These are phyloP conservation scores for Leucosticte australis DNA, from an alignment of 2,113 vertebrate genomes.

Conservation along the genomic window DNA sequence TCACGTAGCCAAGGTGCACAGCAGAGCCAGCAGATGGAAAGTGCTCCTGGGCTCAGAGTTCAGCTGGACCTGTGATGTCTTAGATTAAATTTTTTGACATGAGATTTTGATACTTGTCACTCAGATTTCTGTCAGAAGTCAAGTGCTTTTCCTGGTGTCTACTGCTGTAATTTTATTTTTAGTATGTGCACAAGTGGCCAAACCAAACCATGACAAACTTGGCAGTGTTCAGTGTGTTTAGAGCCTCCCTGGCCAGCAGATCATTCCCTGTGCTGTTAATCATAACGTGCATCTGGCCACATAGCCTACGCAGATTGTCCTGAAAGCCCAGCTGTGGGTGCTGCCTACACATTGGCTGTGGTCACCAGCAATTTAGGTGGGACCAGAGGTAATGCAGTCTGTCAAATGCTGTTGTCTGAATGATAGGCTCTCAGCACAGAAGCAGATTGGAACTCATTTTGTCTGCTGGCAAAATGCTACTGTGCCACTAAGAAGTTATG, in stretches of 20 bases:
- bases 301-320: not conserved
- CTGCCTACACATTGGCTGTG: not conserved
- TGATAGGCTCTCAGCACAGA: not conserved
- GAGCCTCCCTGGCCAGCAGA: not conserved
- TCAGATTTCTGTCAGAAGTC: constrained; percentile 9
- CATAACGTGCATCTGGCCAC: not conserved
- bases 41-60: not conserved
- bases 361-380: not conserved
- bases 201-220: not conserved
- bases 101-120: constrained; percentile 45
- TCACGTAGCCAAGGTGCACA: not conserved
- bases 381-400: not conserved
- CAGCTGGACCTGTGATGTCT: not conserved
- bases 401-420: not conserved
- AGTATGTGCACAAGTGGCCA: not conserved
- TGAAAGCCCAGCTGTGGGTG: not conserved
- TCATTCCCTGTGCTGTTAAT: not conserved
- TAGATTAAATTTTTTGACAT: not conserved
- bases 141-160: not conserved
- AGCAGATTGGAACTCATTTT: not conserved
- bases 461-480: not conserved
- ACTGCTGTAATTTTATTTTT: constrained; percentile 7
- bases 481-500: not conserved
- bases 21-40: not conserved
- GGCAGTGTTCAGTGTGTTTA: not conserved